A percentile compares a stretch with the other conserved stretches of the same genome.
phyloP scores from a whole-genome alignment of 2,113 vertebrate species.

The Cromileptes altivelis region DNA sequence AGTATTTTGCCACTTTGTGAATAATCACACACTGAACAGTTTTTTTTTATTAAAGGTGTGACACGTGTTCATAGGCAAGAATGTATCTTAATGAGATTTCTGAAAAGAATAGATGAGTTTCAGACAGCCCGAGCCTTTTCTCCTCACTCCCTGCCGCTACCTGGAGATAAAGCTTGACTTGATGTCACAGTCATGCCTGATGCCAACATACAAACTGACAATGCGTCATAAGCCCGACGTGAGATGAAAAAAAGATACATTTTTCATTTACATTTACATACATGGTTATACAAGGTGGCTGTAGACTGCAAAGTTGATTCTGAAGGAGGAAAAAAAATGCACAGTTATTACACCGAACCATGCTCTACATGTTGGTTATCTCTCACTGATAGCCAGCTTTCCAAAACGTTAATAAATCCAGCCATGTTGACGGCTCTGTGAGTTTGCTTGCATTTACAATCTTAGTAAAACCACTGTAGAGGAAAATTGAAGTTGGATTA shows the following conservation, averaged over 20 bases:
- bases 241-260: constrained; percentile 66
- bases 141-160: constrained; percentile 2
- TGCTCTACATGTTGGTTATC: constrained; percentile 83
- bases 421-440: constrained; percentile 76
- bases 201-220: constrained; percentile 49
- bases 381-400: constrained; percentile 81
- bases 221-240: constrained; percentile 31
- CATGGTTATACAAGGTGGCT: constrained; percentile 57
- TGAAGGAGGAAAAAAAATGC: constrained; percentile 52
- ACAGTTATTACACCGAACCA: constrained; percentile 76
- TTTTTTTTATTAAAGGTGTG: constrained; percentile 16
- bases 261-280: constrained; percentile 72
- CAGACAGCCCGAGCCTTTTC: constrained; percentile 12
- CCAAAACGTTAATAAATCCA: constrained; percentile 82
- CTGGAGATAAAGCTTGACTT: constrained; percentile 64
- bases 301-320: constrained; percentile 68
- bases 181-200: constrained; percentile 58
- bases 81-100: constrained; percentile 58
- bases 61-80: constrained; percentile 28
- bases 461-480: constrained; percentile 87
- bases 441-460: constrained; percentile 85
- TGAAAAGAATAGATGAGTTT: constrained; percentile 33
- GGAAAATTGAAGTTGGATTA: constrained; percentile 88
- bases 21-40: background rate
- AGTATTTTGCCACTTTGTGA: background rate